Percentiles rank a stretch among this genome's conserved stretches.
phyloP scores from a whole-genome alignment of 2,113 vertebrate genomes.

The Cheilinus undulatus region DNA sequence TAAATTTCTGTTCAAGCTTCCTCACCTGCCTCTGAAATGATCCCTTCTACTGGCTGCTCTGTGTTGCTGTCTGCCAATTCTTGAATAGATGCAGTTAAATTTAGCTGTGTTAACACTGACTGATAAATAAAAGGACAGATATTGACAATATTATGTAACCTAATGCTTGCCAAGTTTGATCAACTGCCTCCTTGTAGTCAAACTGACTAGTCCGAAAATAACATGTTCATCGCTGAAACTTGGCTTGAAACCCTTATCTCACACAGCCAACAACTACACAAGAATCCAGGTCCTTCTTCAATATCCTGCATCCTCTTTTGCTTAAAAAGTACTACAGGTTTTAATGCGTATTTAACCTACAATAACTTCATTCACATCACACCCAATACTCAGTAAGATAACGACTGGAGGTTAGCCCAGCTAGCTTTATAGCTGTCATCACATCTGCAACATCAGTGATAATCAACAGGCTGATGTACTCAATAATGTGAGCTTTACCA shows the following conservation, averaged over 20 bases:
- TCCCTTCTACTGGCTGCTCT: neutral
- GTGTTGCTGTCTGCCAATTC: neutral
- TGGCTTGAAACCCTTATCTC: neutral
- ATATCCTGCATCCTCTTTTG: too few relatives aligned
- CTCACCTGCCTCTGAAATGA: neutral
- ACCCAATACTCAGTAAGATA: neutral
- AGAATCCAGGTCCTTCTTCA: neutral
- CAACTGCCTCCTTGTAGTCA: too few relatives aligned
- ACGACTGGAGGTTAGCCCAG: neutral
- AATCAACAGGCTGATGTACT: conserved; percentile 30
- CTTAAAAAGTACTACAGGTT: neutral
- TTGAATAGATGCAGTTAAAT: neutral
- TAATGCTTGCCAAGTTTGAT: too few relatives aligned
- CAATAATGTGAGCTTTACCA: neutral
- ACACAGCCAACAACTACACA: neutral
- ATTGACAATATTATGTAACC: too few relatives aligned
- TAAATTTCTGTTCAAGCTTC: neutral
- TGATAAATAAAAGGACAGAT: too few relatives aligned
- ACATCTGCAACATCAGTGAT: neutral
- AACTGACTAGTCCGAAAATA: too few relatives aligned
- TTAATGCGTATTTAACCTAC: neutral
- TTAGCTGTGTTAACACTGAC: neutral
- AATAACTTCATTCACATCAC: neutral
- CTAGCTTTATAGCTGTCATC: neutral
- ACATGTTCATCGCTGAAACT: too few relatives aligned